Base-by-base conservation (phyloP, 2,888 invertebrate species). In the Baronia brevicornis region DNA sequence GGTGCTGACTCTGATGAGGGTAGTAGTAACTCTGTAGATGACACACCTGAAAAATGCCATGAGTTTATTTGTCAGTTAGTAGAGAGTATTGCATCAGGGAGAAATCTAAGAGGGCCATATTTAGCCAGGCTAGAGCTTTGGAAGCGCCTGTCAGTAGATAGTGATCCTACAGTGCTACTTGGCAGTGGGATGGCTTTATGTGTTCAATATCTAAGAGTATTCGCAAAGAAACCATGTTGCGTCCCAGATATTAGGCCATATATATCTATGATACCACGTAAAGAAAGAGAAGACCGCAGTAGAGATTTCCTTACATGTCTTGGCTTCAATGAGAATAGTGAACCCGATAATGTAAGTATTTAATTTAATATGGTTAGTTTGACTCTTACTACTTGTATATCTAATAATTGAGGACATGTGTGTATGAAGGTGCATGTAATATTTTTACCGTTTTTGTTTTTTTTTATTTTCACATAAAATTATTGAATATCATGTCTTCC, bases 211-310 rank as follows among this genome's bases (percentile, higher is more conserved):
- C 92, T 94, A 48, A 72, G 79, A 20, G 86, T 88, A 45, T 97
- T 97, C 72, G 96, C 96, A 2, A 89, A 92, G 51, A 95, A 95
- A 59, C 90, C 92, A 0, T 95, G 95, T 68, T 94, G 94, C 38
- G 93, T 94, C 38, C 88, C 90, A 4, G 97, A 98, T 65, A 80
- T 97, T 28, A 88, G 89, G 39, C 82, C 90, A 3, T 96, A 93
- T 67, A 65, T 96, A 25, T 77, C 87, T 22, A 85, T 93, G 48
- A 78, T 95, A 42, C 87, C 92, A 3, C 78, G 86, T 19, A 85
- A 87, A 5, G 87, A 89, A 40, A 86, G 89, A 40, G 75, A 86
- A 39, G 84, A 86, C 23, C 71, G 90, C 31, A 85, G 88, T 14
- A 70, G 78, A 33, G 87, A 88, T 39, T 78, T 91, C 39, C 60